phyloP scores from a whole-genome alignment of 2,113 vertebrate genomes.

The Podarcis muralis region DNA sequence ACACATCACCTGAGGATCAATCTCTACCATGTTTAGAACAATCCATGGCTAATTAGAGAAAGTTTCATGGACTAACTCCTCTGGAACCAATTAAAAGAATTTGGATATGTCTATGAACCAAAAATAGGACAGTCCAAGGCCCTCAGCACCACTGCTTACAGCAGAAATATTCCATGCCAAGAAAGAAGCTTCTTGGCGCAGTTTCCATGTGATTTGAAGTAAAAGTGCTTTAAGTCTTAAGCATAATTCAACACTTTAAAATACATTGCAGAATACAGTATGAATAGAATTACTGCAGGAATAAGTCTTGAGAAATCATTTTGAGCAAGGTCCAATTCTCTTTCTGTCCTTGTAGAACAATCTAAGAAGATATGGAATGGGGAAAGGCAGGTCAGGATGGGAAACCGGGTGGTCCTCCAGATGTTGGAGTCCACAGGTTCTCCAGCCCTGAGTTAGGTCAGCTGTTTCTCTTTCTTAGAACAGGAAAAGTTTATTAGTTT shows the following conservation, averaged over 20 bases:
- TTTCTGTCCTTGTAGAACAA: not conserved
- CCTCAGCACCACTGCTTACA: not conserved
- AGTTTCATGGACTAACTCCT: not conserved
- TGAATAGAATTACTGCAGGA: not conserved
- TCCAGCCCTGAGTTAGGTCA: too few relatives aligned
- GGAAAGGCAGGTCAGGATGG: not conserved
- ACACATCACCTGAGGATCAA: not conserved
- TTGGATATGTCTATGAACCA: not conserved
- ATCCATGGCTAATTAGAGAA: not conserved
- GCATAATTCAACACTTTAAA: not conserved
- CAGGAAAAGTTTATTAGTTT: not conserved
- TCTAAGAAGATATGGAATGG: not conserved
- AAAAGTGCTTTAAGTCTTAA: not conserved
- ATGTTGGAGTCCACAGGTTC: too few relatives aligned
- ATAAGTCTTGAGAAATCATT: not conserved
- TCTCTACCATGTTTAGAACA: not conserved
- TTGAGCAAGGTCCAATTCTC: not conserved
- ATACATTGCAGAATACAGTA: not conserved
- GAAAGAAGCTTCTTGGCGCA: not conserved
- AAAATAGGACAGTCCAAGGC: not conserved
- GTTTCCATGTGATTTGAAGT: not conserved
- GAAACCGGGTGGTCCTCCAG: too few relatives aligned
- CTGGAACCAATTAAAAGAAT: not conserved
- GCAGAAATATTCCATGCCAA: slow-evolving; percentile 4
- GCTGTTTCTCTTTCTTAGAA: not conserved